Evolutionary conservation across 2,797 vertebrate species (phyloP), one percentile per base, ranked within the genome.

Genomic region (Parambassis ranga): DNA sequence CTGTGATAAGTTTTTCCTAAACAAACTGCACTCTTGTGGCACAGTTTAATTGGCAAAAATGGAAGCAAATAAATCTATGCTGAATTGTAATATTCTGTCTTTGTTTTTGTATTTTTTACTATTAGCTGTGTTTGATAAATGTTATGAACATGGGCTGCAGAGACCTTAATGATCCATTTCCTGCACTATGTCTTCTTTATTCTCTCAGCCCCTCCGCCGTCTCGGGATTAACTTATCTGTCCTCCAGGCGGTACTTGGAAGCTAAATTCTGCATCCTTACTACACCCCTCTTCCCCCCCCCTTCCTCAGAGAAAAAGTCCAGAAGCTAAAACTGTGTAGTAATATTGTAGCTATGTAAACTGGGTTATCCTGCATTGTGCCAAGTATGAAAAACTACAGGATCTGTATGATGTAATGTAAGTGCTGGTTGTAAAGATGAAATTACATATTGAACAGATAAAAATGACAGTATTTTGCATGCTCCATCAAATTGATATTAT

Each of bases 181-280:
- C 62, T 52, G 59, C 71, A 74, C 76, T 67, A 63, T 51, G 49
- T 61, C 61, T 77, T 75, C 64, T 84, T 75, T 81, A 63, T 65
- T 83, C 65, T 76, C 66, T 72, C 60, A 44, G 68, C 59, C 52
- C 39, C 68, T 71, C 53, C 48, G 74, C 79, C 81, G 77, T 87
- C 70, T 67, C 7, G 50, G 81, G 82, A 87, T 86, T 84, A 86
- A 86, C 71, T 88, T 78, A 84, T 84, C 79, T 90, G 70, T 86
- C 77, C 80, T 83, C 60, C 77, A 74, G 84, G 81, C 83, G 39
- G 51, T 35, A 53, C 62, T 71, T 31, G 33, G 67, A 68, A 75
- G 77, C 77, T 70, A 68, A 83, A 90, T 86, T 87, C 74, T 88
- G 86, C 83, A 77, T 82, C 67, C 63, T 80, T 75, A 76, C n/a